Percentiles rank a stretch among this genome's conserved stretches.
Conservation (phyloP, 2,797 vertebrate genomes). For the Hydrophis major region DNA sequence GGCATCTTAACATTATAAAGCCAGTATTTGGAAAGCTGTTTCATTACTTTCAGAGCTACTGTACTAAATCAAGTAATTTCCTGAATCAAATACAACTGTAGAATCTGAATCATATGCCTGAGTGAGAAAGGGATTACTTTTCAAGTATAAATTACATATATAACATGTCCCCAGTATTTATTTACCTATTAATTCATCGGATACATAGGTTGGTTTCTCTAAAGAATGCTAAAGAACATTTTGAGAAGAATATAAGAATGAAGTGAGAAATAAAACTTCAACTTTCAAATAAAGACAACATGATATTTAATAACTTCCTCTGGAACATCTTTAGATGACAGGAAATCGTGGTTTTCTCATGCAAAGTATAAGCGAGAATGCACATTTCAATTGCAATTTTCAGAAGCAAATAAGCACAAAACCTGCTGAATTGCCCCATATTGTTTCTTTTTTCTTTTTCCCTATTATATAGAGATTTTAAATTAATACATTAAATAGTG, state of each 20-base stretch:
- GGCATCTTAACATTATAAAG: constrained; percentile 30
- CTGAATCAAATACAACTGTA: constrained; percentile 44
- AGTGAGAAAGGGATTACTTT: neutral
- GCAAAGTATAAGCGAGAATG: constrained; percentile 38
- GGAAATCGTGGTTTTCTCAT: constrained; percentile 69
- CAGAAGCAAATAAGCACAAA: constrained; percentile 5
- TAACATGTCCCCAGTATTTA: constrained; percentile 7
- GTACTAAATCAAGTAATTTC: constrained; percentile 20
- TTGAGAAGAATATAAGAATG: constrained; percentile 24
- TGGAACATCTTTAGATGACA: constrained; percentile 62
- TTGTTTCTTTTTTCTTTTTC: neutral
- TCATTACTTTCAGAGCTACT: constrained; percentile 32
- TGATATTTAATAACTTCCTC: constrained; percentile 71
- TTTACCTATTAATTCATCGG: neutral
- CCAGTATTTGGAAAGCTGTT: constrained; percentile 18
- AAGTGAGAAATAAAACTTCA: constrained; percentile 26
- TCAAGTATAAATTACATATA: neutral
- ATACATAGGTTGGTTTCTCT: constrained; percentile 13
- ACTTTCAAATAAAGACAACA: constrained; percentile 48
- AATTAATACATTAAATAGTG: neutral
- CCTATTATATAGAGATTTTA: constrained; percentile 27
- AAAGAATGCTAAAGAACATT: neutral
- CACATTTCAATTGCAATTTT: neutral
- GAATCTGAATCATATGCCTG: constrained; percentile 28
- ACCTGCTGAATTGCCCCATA: constrained; percentile 13